Base-by-base conservation (phyloP, 2,797 vertebrate species). In the Yasuhikotakia modesta region DNA sequence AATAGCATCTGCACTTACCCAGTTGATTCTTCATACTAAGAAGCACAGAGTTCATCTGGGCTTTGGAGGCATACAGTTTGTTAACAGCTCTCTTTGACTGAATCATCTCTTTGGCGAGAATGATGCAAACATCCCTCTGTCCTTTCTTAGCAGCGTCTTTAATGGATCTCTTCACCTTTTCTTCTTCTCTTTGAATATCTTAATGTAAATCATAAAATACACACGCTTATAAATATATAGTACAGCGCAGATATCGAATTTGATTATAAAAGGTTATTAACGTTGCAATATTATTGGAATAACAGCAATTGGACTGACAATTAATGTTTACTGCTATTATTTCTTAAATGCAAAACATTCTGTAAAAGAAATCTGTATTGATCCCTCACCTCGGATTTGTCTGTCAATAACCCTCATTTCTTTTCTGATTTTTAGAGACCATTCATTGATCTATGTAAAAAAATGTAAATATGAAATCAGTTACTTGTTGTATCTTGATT, bases 1-100 rank as follows among this genome's bases (percentile, higher is more conserved):
- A 35, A 63, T 63, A 1, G 11, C 35, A 63, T n/a, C 6, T n/a
- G 55, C 67, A 87, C 96, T 96, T 90, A 99, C 98, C 91, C 0
- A 97, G 93, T 85, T 99, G 98, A 91, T 99, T 99, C 92, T 96
- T 99, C 97, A 99, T 98, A 61, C 95, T 96, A 92, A 99, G 96
- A 43, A 94, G 90, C 39, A 96, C 93, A 0, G 97, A 99, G 92
- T 99, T 99, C 97, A 99, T 99, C 10, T 99, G 98, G 0, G 97
- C 97, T 93, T 96, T 98, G 82, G 98, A 98, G 0, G 96, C 95
- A 0, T 98, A 95, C 14, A 99, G 94, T 88, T 99, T 99, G 88
- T 91, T 92, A 30, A 99, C 85, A 0, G 97, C 96, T 84, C 89
- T 94, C 73, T 95, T 95, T 0, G 97, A 99, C 76, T 95, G 94